Conservation (phyloP, 2,888 invertebrate species). For the Eupithecia dodoneata region DNA sequence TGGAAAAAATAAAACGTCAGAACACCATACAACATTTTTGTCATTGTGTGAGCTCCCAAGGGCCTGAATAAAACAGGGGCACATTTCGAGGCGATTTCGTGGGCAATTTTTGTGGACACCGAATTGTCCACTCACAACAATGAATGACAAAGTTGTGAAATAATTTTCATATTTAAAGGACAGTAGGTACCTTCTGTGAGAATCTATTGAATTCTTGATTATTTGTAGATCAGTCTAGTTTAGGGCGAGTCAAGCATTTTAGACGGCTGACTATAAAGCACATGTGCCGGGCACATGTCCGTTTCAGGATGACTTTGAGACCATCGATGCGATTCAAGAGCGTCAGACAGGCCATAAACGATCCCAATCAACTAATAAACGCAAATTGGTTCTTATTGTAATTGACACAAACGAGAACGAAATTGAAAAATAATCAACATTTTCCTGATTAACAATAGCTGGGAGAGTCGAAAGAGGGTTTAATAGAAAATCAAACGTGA, state of each 20-base stretch:
- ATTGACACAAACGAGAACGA: constrained; percentile 11
- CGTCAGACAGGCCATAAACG: constrained; percentile 38
- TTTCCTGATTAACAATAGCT: constrained; percentile 12
- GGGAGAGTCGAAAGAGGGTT: constrained; percentile 13
- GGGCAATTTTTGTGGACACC: constrained; percentile 71
- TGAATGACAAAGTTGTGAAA: constrained; percentile 58
- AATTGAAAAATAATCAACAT: constrained; percentile 20
- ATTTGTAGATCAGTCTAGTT: constrained; percentile 38
- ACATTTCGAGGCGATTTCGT: constrained; percentile 64
- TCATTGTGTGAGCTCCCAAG: constrained; percentile 75
- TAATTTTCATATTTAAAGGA: constrained; percentile 32
- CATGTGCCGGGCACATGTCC: constrained; percentile 66
- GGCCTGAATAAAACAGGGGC: constrained; percentile 78
- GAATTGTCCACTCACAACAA: constrained; percentile 56
- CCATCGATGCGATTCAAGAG: constrained; percentile 52
- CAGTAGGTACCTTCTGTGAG: constrained; percentile 10
- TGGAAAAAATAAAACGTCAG: constrained; percentile 69
- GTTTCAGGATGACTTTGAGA: constrained; percentile 56
- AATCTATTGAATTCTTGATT: constrained; percentile 14
- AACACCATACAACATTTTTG: constrained; percentile 71
- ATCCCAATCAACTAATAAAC: constrained; percentile 49
- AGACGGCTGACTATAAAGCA: constrained; percentile 53
- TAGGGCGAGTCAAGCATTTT: constrained; percentile 50
- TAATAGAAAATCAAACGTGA: constrained; percentile 38
- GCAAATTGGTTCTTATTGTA: constrained; percentile 27